These are phyloP conservation scores for Rutpela maculata DNA, from an alignment of 2,888 invertebrate genomes.

Conservation along the genomic window DNA sequence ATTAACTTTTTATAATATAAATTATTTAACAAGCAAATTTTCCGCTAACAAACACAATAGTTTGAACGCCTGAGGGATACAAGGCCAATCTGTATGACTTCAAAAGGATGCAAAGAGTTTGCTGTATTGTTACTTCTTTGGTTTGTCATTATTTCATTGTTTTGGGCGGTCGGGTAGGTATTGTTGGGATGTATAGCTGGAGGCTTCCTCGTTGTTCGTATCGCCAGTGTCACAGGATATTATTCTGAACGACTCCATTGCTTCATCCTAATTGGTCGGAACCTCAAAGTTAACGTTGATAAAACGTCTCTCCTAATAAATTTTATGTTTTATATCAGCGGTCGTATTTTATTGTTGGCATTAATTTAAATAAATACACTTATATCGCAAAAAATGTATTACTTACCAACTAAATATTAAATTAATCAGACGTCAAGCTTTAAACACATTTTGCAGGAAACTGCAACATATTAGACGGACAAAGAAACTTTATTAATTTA, in stretches of 20 bases:
- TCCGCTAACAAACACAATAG: constrained; percentile 48
- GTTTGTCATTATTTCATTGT: constrained; percentile 71
- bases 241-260: constrained; percentile 69
- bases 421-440: too few relatives aligned
- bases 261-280: constrained; percentile 69
- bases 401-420: too few relatives aligned
- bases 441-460: too few relatives aligned
- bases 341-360: neutral
- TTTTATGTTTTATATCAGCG: neutral
- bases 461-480: too few relatives aligned
- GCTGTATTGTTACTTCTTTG: constrained; percentile 65
- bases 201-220: constrained; percentile 55
- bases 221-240: constrained; percentile 57
- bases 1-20: neutral
- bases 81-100: constrained; percentile 63
- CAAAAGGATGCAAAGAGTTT: constrained; percentile 64
- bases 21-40: constrained; percentile 31
- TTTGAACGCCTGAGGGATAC: constrained; percentile 58
- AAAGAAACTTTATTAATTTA: too few relatives aligned
- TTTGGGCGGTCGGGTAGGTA: constrained; percentile 62
- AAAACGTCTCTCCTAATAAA: neutral
- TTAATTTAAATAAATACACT: too few relatives aligned
- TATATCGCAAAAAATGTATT: too few relatives aligned
- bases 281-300: constrained; percentile 38
- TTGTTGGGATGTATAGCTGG: constrained; percentile 61